phyloP scores from a whole-genome alignment of 2,888 invertebrate species.

The Ochlodes sylvanus region DNA sequence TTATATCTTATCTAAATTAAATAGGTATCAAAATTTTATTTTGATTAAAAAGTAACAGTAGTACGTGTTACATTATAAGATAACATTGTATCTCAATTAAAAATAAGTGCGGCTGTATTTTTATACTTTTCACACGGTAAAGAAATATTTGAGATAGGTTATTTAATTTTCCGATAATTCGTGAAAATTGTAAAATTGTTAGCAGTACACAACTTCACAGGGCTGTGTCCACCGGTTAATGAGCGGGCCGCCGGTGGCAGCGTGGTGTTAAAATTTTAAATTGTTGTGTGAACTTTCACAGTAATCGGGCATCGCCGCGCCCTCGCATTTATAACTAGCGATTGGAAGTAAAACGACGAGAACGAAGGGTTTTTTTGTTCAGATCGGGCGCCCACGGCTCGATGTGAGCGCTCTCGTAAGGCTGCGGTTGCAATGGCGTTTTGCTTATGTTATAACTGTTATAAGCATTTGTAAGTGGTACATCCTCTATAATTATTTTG shows the following conservation, averaged over 20 bases:
- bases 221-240: conserved; percentile 61
- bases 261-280: conserved; percentile 80
- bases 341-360: conserved; percentile 52
- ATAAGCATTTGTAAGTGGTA: no score
- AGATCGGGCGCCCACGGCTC: conserved; percentile 53
- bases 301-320: conserved; percentile 63
- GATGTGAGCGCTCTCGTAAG: conserved; percentile 54
- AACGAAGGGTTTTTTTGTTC: conserved; percentile 60
- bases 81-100: conserved; percentile 22
- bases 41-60: conserved; percentile 11
- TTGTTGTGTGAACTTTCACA: conserved; percentile 85
- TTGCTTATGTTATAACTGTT: background rate
- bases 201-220: conserved; percentile 65
- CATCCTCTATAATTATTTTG: no score
- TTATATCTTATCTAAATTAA: conserved; percentile 5
- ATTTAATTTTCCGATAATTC: conserved; percentile 57
- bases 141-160: conserved; percentile 29
- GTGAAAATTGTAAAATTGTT: conserved; percentile 71
- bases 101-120: conserved; percentile 3
- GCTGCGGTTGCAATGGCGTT: conserved; percentile 22
- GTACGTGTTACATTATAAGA: background rate
- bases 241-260: conserved; percentile 68
- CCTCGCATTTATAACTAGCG: conserved; percentile 65
- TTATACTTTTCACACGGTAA: conserved; percentile 22
- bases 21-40: conserved; percentile 3